Percentiles rank a stretch among this genome's conserved stretches.
phyloP scores from a whole-genome alignment of 2,797 vertebrate genomes.

The Pterois miles region DNA sequence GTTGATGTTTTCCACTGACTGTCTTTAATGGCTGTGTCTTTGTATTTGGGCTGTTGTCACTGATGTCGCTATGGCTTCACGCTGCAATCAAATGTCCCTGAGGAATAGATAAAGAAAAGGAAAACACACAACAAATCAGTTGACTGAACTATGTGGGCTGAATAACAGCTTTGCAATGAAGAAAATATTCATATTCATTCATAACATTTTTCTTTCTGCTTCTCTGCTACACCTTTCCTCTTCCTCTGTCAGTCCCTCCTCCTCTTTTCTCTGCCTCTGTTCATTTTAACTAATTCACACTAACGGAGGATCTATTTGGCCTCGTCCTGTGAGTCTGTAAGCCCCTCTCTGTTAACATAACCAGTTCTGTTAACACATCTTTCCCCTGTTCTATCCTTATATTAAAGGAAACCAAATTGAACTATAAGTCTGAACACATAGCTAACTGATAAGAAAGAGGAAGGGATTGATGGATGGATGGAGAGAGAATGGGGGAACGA shows the following conservation, averaged over 20 bases:
- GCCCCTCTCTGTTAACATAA: constrained; percentile 25
- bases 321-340: constrained; percentile 4
- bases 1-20: neutral
- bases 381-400: constrained; percentile 40
- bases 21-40: neutral
- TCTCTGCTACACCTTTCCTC: neutral
- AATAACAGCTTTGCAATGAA: neutral
- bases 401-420: constrained; percentile 53
- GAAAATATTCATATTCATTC: neutral
- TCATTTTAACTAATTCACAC: constrained; percentile 28
- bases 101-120: neutral
- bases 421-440: constrained; percentile 43
- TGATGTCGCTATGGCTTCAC: neutral
- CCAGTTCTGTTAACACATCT: constrained; percentile 33
- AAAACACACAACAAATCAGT: neutral
- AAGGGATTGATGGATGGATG: constrained; percentile 9
- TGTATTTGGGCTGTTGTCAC: neutral
- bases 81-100: neutral
- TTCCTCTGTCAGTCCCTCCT: neutral
- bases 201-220: neutral
- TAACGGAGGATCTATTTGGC: constrained; percentile 18
- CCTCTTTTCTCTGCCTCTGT: neutral
- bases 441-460: constrained; percentile 20
- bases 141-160: neutral
- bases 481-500: neutral